These are phyloP conservation scores for Festucalex cinctus DNA, from an alignment of 2,113 vertebrate genomes.

Conservation along the genomic window DNA sequence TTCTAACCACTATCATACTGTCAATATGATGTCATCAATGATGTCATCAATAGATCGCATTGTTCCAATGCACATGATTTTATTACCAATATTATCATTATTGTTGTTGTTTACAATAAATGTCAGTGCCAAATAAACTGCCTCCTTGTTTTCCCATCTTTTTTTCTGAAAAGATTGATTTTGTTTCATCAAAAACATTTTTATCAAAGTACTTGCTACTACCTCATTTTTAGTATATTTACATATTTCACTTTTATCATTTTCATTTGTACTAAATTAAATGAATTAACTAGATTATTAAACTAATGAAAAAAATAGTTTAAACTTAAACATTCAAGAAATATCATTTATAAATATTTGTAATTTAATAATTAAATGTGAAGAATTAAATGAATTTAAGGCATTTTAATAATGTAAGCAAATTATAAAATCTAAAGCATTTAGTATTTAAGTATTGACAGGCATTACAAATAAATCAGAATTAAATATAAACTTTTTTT, in stretches of 20 bases:
- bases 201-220: not conserved
- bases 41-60: not conserved
- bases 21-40: not conserved
- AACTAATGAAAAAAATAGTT: too few species aligned
- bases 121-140: not conserved
- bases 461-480: too few species aligned
- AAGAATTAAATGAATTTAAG: not conserved
- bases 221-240: not conserved
- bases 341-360: too few species aligned
- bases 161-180: too few species aligned
- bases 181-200: not conserved
- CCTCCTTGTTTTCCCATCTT: not conserved
- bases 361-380: not conserved
- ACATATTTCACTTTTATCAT: too few species aligned
- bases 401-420: too few species aligned
- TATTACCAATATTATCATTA: not conserved
- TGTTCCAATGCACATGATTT: not conserved
- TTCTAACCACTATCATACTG: not conserved
- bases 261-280: too few species aligned
- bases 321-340: too few species aligned
- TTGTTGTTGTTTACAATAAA: not conserved
- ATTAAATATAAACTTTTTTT: too few species aligned
- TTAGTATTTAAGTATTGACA: too few species aligned
- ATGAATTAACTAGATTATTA: too few species aligned
- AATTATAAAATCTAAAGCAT: too few species aligned